Evolutionary conservation across 2,113 vertebrate genomes (phyloP), one percentile per base, ranked within the genome.

Genomic region (Vidua macroura): DNA sequence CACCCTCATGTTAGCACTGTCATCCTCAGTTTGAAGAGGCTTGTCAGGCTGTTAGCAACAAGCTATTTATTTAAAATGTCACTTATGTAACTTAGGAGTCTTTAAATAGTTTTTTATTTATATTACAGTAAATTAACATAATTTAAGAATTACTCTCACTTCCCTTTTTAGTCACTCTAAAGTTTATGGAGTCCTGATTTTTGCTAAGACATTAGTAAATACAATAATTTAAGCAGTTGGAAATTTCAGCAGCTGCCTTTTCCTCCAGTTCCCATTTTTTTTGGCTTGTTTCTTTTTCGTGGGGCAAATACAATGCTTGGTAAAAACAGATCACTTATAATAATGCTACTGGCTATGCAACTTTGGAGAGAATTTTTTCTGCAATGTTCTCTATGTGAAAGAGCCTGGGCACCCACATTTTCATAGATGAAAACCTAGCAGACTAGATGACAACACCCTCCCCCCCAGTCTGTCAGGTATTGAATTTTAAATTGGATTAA

Each of bases 41-140:
- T 91, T 89, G 49, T 74, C 66, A 91, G 44, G 58, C 63, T 85
- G 44, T 66, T 95, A 88, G 55, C 67, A 92, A 22, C 63, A 83
- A 80, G 53, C 31, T 88, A 58, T 93, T 96, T 79, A 82, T 87
- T 95, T 69, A 83, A 93, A 96, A 96, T 93, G 63, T 83, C 79
- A 83, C 51, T 96, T 93, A 90, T 55, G 33, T 88, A 96, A 94
- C 35, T 49, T 62, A 77, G 21, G 51, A 62, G 48, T 90, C 76
- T 39, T 90, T 92, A 92, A 63, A 43, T 78, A n/a, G 3, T 18
- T 93, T 86, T 37, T 90, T 82, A 52, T 79, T 85, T 80, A 15
- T 91, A 41, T 74, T 89, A n/a, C 17, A 58, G 25, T 85, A 79
- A 85, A 73, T 80, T 59, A 77, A 39, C 30, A 62, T 48, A 1